Conservation (phyloP, 2,113 vertebrate genomes). For the Andinoacara biseriatus region DNA sequence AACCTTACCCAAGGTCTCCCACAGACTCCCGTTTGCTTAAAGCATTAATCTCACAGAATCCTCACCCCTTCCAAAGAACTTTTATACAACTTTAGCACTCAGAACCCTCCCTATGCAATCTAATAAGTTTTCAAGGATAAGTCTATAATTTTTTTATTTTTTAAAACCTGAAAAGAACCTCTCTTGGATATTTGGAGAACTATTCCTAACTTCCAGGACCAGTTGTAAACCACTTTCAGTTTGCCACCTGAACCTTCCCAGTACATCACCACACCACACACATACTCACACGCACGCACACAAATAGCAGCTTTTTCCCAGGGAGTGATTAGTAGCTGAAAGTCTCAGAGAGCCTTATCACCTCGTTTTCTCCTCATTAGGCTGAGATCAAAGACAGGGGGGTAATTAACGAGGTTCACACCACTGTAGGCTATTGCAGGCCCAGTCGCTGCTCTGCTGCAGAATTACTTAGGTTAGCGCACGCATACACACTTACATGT, state of each 20-base stretch:
- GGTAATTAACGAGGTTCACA: constrained; percentile 52
- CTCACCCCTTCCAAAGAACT: not conserved
- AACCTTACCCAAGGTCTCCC: not conserved
- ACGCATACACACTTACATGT: not conserved
- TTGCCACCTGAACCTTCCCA: not conserved
- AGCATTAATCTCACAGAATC: not conserved
- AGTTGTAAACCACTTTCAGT: not conserved
- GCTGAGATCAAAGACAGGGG: constrained; percentile 53
- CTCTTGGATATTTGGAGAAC: not conserved
- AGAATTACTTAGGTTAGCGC: not conserved
- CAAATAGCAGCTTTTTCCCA: constrained; percentile 26
- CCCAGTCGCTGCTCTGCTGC: not conserved
- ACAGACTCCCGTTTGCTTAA: not conserved
- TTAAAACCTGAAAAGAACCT: not conserved
- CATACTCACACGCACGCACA: constrained; percentile 7
- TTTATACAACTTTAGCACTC: not conserved
- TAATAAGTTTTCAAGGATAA: not conserved
- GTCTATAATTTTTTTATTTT: not conserved
- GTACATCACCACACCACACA: not conserved
- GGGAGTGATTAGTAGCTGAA: constrained; percentile 46
- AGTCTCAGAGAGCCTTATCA: constrained; percentile 48
- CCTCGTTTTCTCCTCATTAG: constrained; percentile 49
- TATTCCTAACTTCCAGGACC: not conserved
- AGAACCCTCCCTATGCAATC: not conserved
- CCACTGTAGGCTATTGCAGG: constrained; percentile 23